Evolutionary conservation across 1,140 invertebrate species (phyloP), one percentile per base, ranked within the genome.

Genomic region (Latrodectus geometricus): DNA sequence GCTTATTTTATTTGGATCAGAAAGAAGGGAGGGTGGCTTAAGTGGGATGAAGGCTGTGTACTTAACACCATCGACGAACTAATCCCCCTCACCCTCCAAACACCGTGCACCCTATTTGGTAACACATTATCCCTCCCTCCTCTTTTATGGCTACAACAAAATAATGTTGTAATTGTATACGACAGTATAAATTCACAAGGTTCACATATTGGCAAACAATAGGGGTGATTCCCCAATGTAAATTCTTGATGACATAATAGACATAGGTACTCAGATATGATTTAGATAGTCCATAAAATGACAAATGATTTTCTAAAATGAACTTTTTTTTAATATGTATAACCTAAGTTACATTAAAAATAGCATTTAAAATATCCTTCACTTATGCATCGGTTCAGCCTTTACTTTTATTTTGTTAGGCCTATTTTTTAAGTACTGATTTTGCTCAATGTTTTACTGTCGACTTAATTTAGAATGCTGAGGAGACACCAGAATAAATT

Each of bases 111-210:
- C 48, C 17, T 12, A 35, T 12, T 21, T 11, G 14, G 9, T n/a
- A 11, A 20, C n/a, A n/a, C 68, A 69, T 69, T 17, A 56, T 52
- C 48, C 23, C 48, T 15, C 9, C 49, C 14, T 2, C n/a, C 49
- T 61, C 9, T 52, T n/a, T 56, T 21, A 15, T 48, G 52, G 76
- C 49, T 20, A 50, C 52, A 72, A 72, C 79, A 72, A 81, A 78
- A 78, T 78, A 65, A 21, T 68, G 61, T 7, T 4, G 78, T 81
- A 81, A 81, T 81, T 81, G 79, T 81, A 81, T 17, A 66, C 52
- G 78, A 68, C 76, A 61, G 35, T 23, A 65, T 66, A 78, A 78
- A 78, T 14, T 78, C 52, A 54, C 11, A n/a, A 54, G 9, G 11
- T 17, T 48, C 49, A 21, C 74, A 9, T 9, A 21, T 48, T 21